Percentiles rank a stretch among this genome's conserved stretches.
phyloP scores from a whole-genome alignment of 2,113 vertebrate genomes.

The Mormoops blainvillei region DNA sequence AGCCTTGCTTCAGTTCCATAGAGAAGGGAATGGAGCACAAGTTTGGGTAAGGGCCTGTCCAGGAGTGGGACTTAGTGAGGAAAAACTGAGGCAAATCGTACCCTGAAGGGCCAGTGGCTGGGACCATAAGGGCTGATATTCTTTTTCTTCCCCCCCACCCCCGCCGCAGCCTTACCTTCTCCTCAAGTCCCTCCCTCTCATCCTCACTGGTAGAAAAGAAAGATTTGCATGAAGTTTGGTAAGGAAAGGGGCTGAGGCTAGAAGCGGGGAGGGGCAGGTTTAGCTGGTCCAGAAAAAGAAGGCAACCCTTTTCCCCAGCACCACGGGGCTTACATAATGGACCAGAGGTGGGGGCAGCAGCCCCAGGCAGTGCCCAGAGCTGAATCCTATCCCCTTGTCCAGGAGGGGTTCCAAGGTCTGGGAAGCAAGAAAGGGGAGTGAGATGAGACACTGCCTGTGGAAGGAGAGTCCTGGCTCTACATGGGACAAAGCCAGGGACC shows the following conservation, averaged over 20 bases:
- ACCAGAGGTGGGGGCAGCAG: fast-evolving
- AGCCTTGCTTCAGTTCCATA: conserved; percentile 28
- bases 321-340: background rate
- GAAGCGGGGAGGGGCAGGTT: fast-evolving
- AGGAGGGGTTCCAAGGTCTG: background rate
- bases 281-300: background rate
- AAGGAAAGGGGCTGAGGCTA: background rate
- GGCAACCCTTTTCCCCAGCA: background rate
- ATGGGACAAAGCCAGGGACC: fast-evolving
- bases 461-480: background rate
- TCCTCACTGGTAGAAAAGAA: background rate
- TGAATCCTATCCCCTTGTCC: background rate
- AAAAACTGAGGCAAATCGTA: background rate
- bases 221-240: conserved; percentile 45
- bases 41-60: conserved; percentile 18
- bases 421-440: background rate
- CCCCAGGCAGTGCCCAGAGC: background rate
- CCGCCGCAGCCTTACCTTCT: background rate
- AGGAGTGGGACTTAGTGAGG: background rate
- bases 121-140: background rate
- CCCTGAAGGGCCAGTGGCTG: background rate
- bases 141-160: background rate
- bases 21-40: background rate
- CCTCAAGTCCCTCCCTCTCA: background rate
- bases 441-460: background rate